These are phyloP conservation scores for Benitochromis conjunctus DNA, from an alignment of 2,113 vertebrate species.

Conservation along the genomic window DNA sequence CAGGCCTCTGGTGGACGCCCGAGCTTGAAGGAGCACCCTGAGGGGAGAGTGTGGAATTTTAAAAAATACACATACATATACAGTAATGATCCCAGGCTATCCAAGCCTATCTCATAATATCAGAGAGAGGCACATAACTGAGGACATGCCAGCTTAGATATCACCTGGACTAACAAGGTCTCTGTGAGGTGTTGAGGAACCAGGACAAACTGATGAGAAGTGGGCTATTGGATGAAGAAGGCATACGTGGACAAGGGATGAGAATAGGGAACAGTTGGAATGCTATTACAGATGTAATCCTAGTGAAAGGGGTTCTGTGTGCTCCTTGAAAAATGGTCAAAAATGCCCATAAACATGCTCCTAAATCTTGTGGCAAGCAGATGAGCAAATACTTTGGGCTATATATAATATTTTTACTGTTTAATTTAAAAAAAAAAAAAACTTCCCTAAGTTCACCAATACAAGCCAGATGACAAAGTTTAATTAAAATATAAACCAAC, in stretches of 20 bases:
- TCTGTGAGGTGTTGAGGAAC: background rate
- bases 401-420: background rate
- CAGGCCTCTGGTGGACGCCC: background rate
- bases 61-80: fast-evolving
- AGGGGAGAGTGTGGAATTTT: background rate
- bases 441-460: background rate
- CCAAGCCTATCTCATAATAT: background rate
- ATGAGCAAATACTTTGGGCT: background rate
- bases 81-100: background rate
- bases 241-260: background rate
- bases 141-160: background rate
- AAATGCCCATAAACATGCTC: background rate
- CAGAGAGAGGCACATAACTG: background rate
- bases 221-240: background rate
- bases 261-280: background rate
- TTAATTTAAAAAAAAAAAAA: too few species aligned
- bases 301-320: background rate
- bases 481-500: background rate
- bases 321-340: background rate
- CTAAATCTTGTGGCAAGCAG: background rate
- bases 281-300: background rate
- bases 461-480: background rate
- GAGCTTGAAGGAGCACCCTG: background rate
- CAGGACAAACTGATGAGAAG: background rate
- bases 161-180: background rate